Evolutionary conservation across 2,888 invertebrate species (phyloP).

Genomic region (Eurytoma adleriae): DNA sequence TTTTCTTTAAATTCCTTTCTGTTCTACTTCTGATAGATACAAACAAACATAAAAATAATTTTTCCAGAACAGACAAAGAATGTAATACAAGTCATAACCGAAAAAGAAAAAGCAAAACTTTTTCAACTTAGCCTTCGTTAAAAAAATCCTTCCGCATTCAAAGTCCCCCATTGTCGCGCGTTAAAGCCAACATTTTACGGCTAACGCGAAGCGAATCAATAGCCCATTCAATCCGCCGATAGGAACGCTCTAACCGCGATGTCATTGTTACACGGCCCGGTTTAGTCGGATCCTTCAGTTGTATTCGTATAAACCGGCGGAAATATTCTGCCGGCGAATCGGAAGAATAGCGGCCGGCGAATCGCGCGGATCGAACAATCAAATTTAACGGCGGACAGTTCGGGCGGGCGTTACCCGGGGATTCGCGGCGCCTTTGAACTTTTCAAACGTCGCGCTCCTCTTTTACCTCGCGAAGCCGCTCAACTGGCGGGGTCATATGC

Average conservation of each 20-base stretch:
- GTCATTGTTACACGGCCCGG: neutral
- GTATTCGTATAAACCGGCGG: neutral
- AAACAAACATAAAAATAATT: too few relatives aligned
- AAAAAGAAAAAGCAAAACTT: too few relatives aligned
- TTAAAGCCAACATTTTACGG: too few relatives aligned
- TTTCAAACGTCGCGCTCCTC: neutral
- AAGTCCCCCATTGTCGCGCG: too few relatives aligned
- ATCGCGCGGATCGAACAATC: conserved; percentile 37
- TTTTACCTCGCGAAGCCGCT: neutral
- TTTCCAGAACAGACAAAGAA: too few relatives aligned
- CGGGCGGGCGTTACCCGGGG: neutral
- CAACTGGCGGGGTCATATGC: conserved; percentile 13
- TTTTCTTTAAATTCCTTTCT: too few relatives aligned
- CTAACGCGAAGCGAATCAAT: too few relatives aligned
- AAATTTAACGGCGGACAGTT: conserved; percentile 27
- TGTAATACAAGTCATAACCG: too few relatives aligned
- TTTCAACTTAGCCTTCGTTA: too few relatives aligned
- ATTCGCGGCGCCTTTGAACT: conserved; percentile 23
- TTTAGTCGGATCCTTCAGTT: neutral
- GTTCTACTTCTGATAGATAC: too few relatives aligned
- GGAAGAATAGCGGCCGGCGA: conserved; percentile 1
- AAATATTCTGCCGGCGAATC: neutral
- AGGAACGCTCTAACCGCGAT: neutral
- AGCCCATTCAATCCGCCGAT: neutral
- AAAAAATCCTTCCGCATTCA: too few relatives aligned